Base-by-base conservation (phyloP, 2,113 vertebrate genomes). In the Progne subis region DNA sequence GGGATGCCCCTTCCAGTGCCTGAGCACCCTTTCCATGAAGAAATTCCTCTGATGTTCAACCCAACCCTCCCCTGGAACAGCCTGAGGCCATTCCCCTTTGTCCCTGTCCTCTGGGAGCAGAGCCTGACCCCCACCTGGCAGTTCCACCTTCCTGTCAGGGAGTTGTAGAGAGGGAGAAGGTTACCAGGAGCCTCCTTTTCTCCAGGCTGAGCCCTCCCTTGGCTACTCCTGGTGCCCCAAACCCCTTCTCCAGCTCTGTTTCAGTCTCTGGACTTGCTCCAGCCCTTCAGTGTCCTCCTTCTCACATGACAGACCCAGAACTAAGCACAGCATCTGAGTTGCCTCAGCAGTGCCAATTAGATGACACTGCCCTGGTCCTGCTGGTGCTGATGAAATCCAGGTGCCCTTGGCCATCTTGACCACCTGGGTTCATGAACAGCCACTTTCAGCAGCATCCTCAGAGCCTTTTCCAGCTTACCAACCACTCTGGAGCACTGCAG, bases 271-370 rank as follows among this genome's bases (percentile, higher is more conserved):
- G 43, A 52, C 37, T 17, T 20, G 15, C 25, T 59, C 37, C 71
- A 50, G 71, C 17, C 52, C 19, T 31, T 17, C 71, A 24, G 14
- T 6, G 9, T 32, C 31, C 37, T 63, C 17, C 29, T 43, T 16
- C 31, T 25, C 1, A 0, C 1, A 0, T 4, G 26, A 52, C 8
- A 14, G 53, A 43, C 46, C 14, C 72, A 60, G 32, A 28, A 26
- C 9, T 2, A 21, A 26, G 55, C 61, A 44, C 63, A 43, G 71
- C 52, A 29, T 13, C 14, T 1, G 1, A 57, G 50, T 2, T 34
- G 25, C 31, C 44, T 57, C 53, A 68, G 53, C 46, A 59, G 31
- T 9, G 44, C 25, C 60, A 59, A 7, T 25, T 16, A 9, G 7
- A 14, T 17, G 8, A 12, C 49, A 32, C 0, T 55, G 26, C 44